Evolutionary conservation across 2,888 invertebrate genomes (phyloP), one percentile per base, ranked within the genome.

Genomic region (Noctua fimbriata): DNA sequence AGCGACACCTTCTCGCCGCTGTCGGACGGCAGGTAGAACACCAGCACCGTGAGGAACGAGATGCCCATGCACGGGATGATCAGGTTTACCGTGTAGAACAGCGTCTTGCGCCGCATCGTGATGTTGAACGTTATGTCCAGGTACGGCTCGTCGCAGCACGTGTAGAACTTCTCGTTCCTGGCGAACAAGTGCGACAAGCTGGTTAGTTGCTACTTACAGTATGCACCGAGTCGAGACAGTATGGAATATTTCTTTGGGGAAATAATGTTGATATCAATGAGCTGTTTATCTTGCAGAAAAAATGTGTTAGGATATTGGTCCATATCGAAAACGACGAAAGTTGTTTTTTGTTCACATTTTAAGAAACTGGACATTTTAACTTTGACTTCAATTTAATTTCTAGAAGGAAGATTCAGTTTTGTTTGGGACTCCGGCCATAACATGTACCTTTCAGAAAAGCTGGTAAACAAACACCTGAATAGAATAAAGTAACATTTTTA

Each of bases 1-100:
- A 99, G 98, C 95, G 99, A 99, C 96, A 99, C 99, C 70, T 99
- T 99, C 97, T 99, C 99, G 92, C 99, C 99, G 95, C 99, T 99
- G 97, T 99, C 99, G 87, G 99, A 99, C 89, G 99, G 99, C 95
- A 99, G 97, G 97, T 99, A 99, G 97, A 99, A 99, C 92, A 99
- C 99, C 93, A 99, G 98, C 92, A 99, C 99, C 90, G 99, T 99
- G 93, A 99, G 98, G 96, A 99, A 99, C 90, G 99, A 99, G 95
- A 99, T 99, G 89, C 99, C 99, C 98, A 99, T 99, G 96, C 99
- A 99, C 86, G 99, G 99, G 94, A 99, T 99, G 96, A 99, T 99
- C 93, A 99, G 98, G 97, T 99, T 99, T 92, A 99, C 99, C 75
- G 99, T 99, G 97, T 99, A 99, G 97, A 99, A 99, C 90, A 99